A percentile compares a stretch with the other conserved stretches of the same genome.
Evolutionary conservation across 2,888 invertebrate genomes (phyloP).

Genomic region (Scaptomyza caliginosa): DNA sequence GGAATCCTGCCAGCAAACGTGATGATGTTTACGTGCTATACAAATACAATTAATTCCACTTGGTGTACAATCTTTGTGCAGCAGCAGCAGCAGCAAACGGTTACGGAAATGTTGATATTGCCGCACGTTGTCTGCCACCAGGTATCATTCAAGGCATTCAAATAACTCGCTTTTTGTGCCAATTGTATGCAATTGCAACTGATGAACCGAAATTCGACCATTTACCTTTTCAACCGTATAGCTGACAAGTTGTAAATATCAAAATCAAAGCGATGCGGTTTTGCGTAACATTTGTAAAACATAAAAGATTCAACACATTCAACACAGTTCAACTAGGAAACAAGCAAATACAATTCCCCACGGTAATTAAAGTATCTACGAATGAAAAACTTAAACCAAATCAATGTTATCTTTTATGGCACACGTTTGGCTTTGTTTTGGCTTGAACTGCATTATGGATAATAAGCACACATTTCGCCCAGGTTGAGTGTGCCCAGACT

Average conservation of each 20-base stretch:
- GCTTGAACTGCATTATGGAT: no score
- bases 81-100: conserved; percentile 26
- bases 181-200: conserved; percentile 13
- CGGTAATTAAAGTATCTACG: no score
- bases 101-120: conserved; percentile 67
- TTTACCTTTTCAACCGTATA: background rate
- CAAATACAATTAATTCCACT: conserved; percentile 80
- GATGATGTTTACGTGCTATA: conserved; percentile 76
- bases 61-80: conserved; percentile 69
- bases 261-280: conserved; percentile 1
- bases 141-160: conserved; percentile 15
- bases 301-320: no score
- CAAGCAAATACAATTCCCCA: no score
- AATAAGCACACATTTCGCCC: no score
- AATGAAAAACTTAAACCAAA: no score
- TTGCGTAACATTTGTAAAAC: background rate
- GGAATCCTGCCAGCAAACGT: conserved; percentile 61
- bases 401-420: no score
- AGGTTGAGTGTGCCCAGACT: background rate
- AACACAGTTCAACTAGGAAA: no score
- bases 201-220: conserved; percentile 7
- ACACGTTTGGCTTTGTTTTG: no score
- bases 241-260: conserved; percentile 7
- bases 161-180: conserved; percentile 38
- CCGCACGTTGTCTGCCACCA: conserved; percentile 15